Base-by-base conservation (phyloP, 1,140 invertebrate species). In the Oedothorax gibbosus region DNA sequence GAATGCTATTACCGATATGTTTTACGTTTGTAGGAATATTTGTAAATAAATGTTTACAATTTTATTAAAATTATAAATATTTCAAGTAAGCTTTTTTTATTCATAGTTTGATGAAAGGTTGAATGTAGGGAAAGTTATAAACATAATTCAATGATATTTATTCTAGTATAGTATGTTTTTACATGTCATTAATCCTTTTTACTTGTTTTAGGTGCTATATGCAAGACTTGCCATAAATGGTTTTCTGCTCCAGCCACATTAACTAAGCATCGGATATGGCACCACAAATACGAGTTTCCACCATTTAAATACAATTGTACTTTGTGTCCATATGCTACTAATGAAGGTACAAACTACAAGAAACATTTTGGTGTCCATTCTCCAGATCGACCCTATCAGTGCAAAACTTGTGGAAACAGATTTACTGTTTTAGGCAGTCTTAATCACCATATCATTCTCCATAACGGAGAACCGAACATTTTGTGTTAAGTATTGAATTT, bases 321-420 rank as follows among this genome's bases (percentile, higher is more conserved):
- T 10, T 49, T 54, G 21, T 81, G 79, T 60, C 79, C 79, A 18
- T 81, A 81, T 72, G 18, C 66, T 18, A 81, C 79, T 54, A 81
- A 81, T 81, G 68, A 71, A 81, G 21, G 66, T 49, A 71, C 79
- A 71, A 81, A 81, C 51, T 72, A 91, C 12, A 89, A 89, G 65
- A 88, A 89, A 66, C 90, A 91, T 87, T 88, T 88, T 85, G 72
- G 89, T 56, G 87, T 86, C 10, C 91, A 91, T 87, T 90, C 90
- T 54, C 89, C 90, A 14, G 90, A 91, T 83, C 87, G 87, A 77
- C 90, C 90, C 11, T 91, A 88, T 87, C 87, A 88, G 88, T 81
- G 79, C 64, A 50, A 81, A 18, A 20, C 51, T 9, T 81, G 79
- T 81, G 79, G 66, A 20, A 81, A 81, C 49, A 69, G 79, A 71